These are phyloP conservation scores for Proteles cristata DNA, from an alignment of 2,113 vertebrate genomes.

Conservation along the genomic window DNA sequence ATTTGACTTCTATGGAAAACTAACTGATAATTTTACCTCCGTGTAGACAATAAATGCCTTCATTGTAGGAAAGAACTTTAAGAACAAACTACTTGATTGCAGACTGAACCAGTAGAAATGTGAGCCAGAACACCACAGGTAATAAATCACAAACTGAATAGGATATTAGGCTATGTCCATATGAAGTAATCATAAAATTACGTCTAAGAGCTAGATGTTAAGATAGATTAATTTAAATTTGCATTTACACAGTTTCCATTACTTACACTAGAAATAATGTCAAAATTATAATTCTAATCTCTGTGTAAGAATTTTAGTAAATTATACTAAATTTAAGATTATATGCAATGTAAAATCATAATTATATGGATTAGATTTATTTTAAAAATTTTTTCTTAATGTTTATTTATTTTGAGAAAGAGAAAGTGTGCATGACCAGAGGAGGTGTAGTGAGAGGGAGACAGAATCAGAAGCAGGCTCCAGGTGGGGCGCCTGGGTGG, in stretches of 20 bases:
- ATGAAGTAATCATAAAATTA: slow-evolving; percentile 3
- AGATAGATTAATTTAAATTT: not conserved
- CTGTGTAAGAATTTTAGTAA: slow-evolving; percentile 29
- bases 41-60: not conserved
- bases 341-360: not conserved
- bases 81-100: not conserved
- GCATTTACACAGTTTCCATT: slow-evolving; percentile 1
- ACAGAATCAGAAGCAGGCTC: too few species aligned
- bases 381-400: too few species aligned
- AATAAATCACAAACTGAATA: slow-evolving; percentile 17
- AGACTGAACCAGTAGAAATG: not conserved
- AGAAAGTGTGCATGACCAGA: too few species aligned
- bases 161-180: not conserved
- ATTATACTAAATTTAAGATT: slow-evolving; percentile 23
- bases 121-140: not conserved
- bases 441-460: too few species aligned
- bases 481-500: too few species aligned
- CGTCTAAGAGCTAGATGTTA: not conserved
- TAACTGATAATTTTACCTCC: not conserved
- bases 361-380: not conserved
- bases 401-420: too few species aligned
- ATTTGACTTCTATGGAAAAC: not conserved
- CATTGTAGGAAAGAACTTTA: not conserved
- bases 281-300: not conserved
- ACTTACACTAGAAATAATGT: not conserved